Percentiles rank a stretch among this genome's conserved stretches.
Conservation (phyloP, 2,113 vertebrate genomes). For the Catharus bicknelli region DNA sequence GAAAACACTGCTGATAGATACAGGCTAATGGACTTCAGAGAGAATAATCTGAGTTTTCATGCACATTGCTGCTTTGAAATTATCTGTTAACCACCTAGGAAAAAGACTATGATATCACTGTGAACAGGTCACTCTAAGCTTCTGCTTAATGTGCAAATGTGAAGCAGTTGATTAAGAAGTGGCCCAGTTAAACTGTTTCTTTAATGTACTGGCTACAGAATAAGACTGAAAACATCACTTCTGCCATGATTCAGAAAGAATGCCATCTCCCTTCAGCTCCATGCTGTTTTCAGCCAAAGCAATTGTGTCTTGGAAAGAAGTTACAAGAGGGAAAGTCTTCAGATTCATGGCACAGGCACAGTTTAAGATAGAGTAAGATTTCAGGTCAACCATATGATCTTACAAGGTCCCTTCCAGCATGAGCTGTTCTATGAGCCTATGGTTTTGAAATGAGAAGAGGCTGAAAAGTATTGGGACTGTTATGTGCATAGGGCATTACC, state of each 20-base stretch:
- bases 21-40: neutral
- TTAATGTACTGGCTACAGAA: neutral
- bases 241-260: neutral
- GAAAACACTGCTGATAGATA: neutral
- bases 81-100: neutral
- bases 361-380: neutral
- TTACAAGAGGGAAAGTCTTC: neutral
- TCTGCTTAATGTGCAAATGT: neutral
- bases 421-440: neutral
- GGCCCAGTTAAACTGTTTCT: neutral
- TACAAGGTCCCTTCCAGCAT: neutral
- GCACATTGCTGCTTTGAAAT: neutral
- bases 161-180: accelerated
- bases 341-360: neutral
- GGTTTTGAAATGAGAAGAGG: neutral
- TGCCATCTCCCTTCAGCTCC: neutral
- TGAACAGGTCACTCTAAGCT: neutral
- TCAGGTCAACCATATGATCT: neutral
- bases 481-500: neutral
- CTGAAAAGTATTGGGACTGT: neutral
- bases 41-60: neutral
- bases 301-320: neutral
- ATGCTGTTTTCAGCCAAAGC: neutral
- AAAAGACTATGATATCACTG: neutral
- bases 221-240: neutral